phyloP scores from a whole-genome alignment of 92 coral and sea anemone genomes.

The Epizoanthus illoricatus region DNA sequence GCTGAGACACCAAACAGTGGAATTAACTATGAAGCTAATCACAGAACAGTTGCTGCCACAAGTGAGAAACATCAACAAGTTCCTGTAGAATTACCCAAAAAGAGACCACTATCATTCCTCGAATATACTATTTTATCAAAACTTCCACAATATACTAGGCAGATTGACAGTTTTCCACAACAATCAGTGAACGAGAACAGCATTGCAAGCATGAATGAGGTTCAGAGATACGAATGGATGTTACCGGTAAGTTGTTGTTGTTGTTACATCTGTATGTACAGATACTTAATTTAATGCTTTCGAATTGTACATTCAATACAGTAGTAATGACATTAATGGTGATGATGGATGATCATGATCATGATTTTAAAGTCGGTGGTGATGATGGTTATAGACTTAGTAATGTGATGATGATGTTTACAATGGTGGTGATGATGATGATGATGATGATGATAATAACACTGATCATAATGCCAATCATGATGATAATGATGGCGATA shows the following conservation, averaged over 20 bases:
- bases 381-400: too few species aligned
- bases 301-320: too few species aligned
- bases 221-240: neutral
- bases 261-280: neutral
- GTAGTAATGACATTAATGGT: too few species aligned
- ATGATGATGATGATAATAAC: neutral
- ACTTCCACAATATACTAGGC: neutral
- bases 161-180: neutral
- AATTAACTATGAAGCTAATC: neutral
- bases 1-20: neutral
- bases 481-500: neutral
- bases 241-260: neutral
- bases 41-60: neutral
- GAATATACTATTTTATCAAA: conserved; percentile 5
- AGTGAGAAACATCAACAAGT: neutral
- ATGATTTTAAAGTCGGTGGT: too few species aligned
- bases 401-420: too few species aligned
- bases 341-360: too few species aligned
- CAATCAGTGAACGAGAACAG: neutral
- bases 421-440: too few species aligned
- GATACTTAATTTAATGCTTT: too few species aligned
- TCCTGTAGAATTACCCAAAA: neutral
- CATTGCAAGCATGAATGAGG: conserved; percentile 1
- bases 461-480: neutral
- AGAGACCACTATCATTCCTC: conserved; percentile 6